phyloP scores from a whole-genome alignment of 2,797 vertebrate species.

The Parauchenoglanis punctatus region DNA sequence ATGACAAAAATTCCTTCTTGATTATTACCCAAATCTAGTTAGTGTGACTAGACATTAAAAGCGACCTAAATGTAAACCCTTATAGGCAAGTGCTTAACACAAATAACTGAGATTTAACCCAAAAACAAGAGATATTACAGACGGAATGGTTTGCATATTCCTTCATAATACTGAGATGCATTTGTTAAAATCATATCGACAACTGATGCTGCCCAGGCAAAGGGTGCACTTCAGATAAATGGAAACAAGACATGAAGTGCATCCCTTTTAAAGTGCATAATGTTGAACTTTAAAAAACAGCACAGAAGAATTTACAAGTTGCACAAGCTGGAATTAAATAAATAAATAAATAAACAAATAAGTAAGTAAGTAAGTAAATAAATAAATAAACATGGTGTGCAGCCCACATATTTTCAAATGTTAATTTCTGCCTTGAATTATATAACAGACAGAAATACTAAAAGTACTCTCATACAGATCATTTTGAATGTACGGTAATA shows the following conservation, averaged over 20 bases:
- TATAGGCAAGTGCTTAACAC: neutral
- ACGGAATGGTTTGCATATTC: neutral
- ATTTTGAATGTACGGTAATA: neutral
- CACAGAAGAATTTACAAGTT: neutral
- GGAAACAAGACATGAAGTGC: slow-evolving; percentile 24
- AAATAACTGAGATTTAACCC: neutral
- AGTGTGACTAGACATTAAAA: slow-evolving; percentile 1
- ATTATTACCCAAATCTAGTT: neutral
- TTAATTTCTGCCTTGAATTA: neutral
- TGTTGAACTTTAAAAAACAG: neutral
- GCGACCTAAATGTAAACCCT: neutral
- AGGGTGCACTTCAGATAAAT: slow-evolving; percentile 43
- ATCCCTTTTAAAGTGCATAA: slow-evolving; percentile 23
- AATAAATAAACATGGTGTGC: neutral
- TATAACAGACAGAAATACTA: neutral
- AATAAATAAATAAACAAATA: too few species aligned
- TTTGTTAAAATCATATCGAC: neutral
- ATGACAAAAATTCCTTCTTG: neutral
- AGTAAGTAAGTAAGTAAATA: too few species aligned
- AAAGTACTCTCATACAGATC: neutral
- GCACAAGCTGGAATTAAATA: neutral
- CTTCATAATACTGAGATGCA: neutral
- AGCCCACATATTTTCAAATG: neutral
- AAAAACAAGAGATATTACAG: neutral
- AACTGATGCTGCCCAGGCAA: slow-evolving; percentile 35